Percentiles rank a stretch among this genome's conserved stretches.
These are phyloP conservation scores for Minunthozetes semirufus DNA, from an alignment of 2,888 invertebrate genomes.

Conservation along the genomic window DNA sequence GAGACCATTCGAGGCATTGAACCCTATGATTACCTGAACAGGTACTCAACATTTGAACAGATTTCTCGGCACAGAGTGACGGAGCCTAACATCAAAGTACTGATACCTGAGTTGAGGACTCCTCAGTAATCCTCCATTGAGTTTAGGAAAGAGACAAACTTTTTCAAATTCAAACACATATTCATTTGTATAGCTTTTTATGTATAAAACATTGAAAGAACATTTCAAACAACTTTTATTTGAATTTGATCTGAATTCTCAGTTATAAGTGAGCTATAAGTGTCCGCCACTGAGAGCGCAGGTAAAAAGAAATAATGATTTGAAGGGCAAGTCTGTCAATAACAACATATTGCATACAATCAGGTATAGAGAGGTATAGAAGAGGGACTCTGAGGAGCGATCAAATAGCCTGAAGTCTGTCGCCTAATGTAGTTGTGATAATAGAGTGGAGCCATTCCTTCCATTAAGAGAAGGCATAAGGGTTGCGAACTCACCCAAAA, in stretches of 20 bases:
- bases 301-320: slow-evolving; percentile 19
- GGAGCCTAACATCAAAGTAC: not conserved
- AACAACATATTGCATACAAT: slow-evolving; percentile 7
- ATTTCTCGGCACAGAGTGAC: not conserved
- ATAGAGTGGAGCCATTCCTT: slow-evolving; percentile 17
- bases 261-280: not conserved
- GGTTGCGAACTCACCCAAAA: too few species aligned
- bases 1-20: slow-evolving; percentile 21
- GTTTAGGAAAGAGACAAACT: not conserved
- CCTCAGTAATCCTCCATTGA: not conserved
- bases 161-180: not conserved
- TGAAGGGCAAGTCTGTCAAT: slow-evolving; percentile 26
- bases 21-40: slow-evolving; percentile 31
- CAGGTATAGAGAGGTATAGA: not conserved
- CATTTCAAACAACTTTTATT: not conserved
- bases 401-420: slow-evolving; percentile 20
- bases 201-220: not conserved
- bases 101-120: not conserved
- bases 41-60: slow-evolving; percentile 6
- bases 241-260: not conserved
- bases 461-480: not conserved
- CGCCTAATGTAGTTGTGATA: slow-evolving; percentile 20
- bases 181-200: not conserved
- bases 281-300: slow-evolving; percentile 12
- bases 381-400: slow-evolving; percentile 3